These are phyloP conservation scores for Drosophila limbata DNA, from an alignment of 2,888 invertebrate genomes.

Conservation along the genomic window DNA sequence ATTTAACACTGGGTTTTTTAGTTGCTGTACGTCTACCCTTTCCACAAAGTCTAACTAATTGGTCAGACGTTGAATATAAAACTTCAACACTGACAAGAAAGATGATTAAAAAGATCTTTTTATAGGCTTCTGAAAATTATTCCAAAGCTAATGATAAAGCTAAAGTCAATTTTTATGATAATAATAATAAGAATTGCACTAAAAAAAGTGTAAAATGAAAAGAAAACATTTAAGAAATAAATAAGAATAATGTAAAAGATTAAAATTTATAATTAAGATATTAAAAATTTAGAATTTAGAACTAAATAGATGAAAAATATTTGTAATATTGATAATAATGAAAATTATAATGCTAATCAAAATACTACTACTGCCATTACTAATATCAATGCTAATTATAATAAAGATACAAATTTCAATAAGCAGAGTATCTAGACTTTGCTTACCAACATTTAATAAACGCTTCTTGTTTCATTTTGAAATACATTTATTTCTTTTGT, in stretches of 20 bases:
- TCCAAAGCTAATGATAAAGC: not conserved
- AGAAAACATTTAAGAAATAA: no score
- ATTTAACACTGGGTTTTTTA: not conserved
- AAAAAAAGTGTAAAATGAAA: not conserved
- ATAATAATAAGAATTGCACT: not conserved
- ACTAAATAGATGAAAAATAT: no score
- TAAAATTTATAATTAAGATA: no score
- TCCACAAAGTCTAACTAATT: not conserved
- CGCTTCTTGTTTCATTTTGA: constrained; percentile 46
- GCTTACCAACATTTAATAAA: not conserved
- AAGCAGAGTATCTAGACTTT: constrained; percentile 6
- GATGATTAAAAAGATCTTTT: not conserved
- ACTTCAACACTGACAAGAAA: no score
- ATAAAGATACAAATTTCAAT: not conserved
- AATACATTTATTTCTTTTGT: constrained; percentile 50
- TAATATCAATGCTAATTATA: no score
- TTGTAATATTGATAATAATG: no score
- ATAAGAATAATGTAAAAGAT: no score
- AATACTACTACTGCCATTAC: no score
- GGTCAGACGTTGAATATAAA: not conserved
- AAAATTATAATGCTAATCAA: no score
- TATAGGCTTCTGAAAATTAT: not conserved
- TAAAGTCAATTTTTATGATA: not conserved
- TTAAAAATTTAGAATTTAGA: no score
- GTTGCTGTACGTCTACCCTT: constrained; percentile 11